phyloP scores from a whole-genome alignment of 2,113 vertebrate species.

The Ailuropoda melanoleuca region DNA sequence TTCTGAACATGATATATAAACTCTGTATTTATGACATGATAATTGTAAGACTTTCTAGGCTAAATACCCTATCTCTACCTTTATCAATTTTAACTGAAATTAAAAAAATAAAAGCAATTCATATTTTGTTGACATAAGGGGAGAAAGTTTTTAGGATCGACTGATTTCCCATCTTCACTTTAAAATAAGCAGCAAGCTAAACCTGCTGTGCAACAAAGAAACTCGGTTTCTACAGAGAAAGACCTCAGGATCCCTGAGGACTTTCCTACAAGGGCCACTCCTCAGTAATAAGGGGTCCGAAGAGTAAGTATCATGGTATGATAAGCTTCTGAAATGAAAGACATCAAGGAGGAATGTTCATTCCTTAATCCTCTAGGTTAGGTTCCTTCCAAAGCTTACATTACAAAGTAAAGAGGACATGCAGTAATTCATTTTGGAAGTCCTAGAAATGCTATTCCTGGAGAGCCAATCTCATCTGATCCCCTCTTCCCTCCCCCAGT shows the following conservation, averaged over 20 bases:
- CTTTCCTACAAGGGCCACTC: not conserved
- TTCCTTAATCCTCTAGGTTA: not conserved
- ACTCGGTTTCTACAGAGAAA: not conserved
- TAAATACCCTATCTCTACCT: slow-evolving; percentile 11
- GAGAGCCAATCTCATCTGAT: not conserved
- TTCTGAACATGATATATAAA: slow-evolving; percentile 29
- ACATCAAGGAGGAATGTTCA: slow-evolving; percentile 16
- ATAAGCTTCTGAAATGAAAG: slow-evolving; percentile 37
- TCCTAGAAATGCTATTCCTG: slow-evolving; percentile 4
- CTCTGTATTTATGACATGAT: not conserved
- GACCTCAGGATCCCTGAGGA: not conserved
- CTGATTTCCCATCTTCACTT: slow-evolving; percentile 28
- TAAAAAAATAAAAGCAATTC: not conserved
- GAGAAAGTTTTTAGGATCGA: not conserved
- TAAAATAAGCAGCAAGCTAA: slow-evolving; percentile 50
- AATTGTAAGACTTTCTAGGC: not conserved
- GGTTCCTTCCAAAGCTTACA: slow-evolving; percentile 36
- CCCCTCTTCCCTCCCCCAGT: not conserved
- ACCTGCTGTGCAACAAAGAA: not conserved
- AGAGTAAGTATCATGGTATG: not conserved
- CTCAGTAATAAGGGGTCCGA: not conserved
- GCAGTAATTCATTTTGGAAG: slow-evolving; percentile 25
- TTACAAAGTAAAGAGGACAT: not conserved
- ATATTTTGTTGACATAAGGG: not conserved
- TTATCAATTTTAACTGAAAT: slow-evolving; percentile 30